Evolutionary conservation across 2,113 vertebrate genomes (phyloP).

Genomic region (Rhagologus leucostigma): DNA sequence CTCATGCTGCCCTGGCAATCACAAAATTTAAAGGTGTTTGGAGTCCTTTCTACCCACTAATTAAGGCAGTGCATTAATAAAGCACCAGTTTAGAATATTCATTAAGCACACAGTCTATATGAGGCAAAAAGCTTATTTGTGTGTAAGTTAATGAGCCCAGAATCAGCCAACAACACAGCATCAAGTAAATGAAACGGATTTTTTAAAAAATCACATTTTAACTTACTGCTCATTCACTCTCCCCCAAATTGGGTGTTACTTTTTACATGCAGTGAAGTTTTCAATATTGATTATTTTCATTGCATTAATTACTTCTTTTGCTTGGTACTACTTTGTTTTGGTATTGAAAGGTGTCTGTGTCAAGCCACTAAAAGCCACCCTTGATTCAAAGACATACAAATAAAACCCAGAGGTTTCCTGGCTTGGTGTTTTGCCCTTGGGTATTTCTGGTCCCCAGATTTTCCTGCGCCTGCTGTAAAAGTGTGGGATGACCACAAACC

Average conservation of each 20-base stretch:
- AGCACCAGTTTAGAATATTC: constrained; percentile 7
- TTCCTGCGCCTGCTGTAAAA: background rate
- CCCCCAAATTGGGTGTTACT: background rate
- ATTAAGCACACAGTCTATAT: background rate
- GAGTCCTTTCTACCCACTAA: constrained; percentile 23
- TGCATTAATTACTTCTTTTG: background rate
- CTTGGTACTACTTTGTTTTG: background rate
- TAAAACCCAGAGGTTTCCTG: background rate
- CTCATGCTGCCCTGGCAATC: background rate
- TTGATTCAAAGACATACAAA: background rate
- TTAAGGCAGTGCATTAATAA: constrained; percentile 42
- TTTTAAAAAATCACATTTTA: background rate
- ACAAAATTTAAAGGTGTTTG: constrained; percentile 31
- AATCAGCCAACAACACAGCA: background rate
- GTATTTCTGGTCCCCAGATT: background rate
- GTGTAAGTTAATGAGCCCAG: background rate
- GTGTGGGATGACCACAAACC: background rate
- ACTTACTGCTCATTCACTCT: background rate
- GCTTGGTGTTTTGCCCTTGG: background rate
- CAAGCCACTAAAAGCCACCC: background rate
- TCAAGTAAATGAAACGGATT: background rate
- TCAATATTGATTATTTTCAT: background rate
- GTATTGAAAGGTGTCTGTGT: background rate
- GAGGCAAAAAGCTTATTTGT: constrained; percentile 10
- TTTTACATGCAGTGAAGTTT: background rate